These are phyloP conservation scores for Acyrthosiphon pisum DNA, from an alignment of 1,140 invertebrate genomes.

Conservation along the genomic window DNA sequence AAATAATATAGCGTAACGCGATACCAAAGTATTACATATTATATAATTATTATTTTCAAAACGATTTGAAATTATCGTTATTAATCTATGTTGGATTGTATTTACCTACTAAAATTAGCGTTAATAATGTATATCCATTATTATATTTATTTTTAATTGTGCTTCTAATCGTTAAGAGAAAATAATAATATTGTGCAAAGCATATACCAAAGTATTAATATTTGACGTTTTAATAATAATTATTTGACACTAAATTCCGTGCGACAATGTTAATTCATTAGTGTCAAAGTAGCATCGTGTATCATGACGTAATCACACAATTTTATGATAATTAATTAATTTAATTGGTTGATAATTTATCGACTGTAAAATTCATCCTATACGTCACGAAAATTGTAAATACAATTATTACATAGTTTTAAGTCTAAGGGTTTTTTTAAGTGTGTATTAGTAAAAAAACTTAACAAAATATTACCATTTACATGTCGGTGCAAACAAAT, in stretches of 20 bases:
- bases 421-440: slow-evolving; percentile 20
- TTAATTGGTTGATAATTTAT: slow-evolving; percentile 13
- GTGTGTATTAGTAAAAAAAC: background rate
- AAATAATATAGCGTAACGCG: slow-evolving; percentile 9
- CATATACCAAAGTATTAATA: slow-evolving; percentile 53
- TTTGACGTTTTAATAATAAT: background rate
- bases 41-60: background rate
- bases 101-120: slow-evolving; percentile 42
- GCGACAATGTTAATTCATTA: background rate
- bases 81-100: background rate
- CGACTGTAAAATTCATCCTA: slow-evolving; percentile 24
- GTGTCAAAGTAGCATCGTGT: background rate
- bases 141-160: slow-evolving; percentile 43
- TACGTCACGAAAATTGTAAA: slow-evolving; percentile 1
- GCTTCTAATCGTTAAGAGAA: background rate
- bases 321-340: slow-evolving; percentile 39
- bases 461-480: background rate
- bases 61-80: slow-evolving; percentile 22
- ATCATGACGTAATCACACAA: background rate
- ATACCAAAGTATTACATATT: slow-evolving; percentile 35
- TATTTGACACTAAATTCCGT: background rate
- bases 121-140: background rate
- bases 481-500: background rate
- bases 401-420: slow-evolving; percentile 13
- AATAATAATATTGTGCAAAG: slow-evolving; percentile 23